phyloP scores from a whole-genome alignment of 2,888 invertebrate genomes.

The Sturmia bella region DNA sequence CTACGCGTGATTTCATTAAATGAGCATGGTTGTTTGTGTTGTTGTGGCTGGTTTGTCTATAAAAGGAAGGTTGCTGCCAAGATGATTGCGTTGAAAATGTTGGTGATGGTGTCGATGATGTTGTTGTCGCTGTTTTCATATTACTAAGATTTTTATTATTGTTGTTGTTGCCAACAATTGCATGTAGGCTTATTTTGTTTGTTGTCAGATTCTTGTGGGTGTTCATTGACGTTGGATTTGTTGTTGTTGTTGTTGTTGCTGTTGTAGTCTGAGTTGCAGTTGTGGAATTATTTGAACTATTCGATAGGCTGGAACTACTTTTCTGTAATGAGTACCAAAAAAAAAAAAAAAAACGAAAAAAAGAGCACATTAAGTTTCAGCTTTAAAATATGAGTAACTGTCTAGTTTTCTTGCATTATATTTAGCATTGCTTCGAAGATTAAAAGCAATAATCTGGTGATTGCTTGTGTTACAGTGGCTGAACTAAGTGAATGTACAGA shows the following conservation, averaged over 20 bases:
- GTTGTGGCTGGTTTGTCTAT: slow-evolving; percentile 73
- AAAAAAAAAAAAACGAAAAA: slow-evolving; percentile 19
- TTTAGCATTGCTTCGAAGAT: not conserved
- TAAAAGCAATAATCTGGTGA: slow-evolving; percentile 5
- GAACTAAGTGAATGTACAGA: too few species aligned
- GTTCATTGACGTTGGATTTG: slow-evolving; percentile 73
- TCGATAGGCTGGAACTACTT: slow-evolving; percentile 80
- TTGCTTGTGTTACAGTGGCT: slow-evolving; percentile 26
- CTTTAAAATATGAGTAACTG: slow-evolving; percentile 35
- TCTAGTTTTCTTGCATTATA: slow-evolving; percentile 6
- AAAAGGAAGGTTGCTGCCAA: slow-evolving; percentile 78
- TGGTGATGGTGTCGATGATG: slow-evolving; percentile 72
- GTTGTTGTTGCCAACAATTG: slow-evolving; percentile 76
- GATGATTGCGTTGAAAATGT: slow-evolving; percentile 72
- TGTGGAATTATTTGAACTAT: slow-evolving; percentile 77
- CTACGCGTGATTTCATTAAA: slow-evolving; percentile 75
- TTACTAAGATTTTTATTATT: slow-evolving; percentile 65
- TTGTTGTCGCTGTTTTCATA: slow-evolving; percentile 70
- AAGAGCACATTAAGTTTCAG: slow-evolving; percentile 11
- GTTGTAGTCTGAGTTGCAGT: slow-evolving; percentile 66
- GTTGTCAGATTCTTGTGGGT: slow-evolving; percentile 77
- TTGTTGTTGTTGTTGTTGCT: slow-evolving; percentile 67
- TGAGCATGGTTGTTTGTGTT: slow-evolving; percentile 73
- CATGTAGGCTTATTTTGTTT: slow-evolving; percentile 80
- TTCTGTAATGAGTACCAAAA: slow-evolving; percentile 73